Conservation (phyloP, 2,888 invertebrate genomes). For the Cerceris ruficornis region DNA sequence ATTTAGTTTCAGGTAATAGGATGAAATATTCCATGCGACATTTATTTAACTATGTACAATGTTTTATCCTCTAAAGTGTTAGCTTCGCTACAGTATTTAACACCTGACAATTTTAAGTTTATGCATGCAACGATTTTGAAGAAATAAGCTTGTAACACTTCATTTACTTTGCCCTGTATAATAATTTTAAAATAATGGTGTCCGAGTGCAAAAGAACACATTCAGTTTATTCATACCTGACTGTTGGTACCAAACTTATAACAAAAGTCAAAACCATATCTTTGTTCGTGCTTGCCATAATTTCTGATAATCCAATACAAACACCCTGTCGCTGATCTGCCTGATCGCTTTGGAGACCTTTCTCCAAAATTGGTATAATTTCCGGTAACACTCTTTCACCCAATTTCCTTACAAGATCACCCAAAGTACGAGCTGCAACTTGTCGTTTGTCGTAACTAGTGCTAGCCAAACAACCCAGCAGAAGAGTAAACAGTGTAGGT, state of each 20-base stretch:
- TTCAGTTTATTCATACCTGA: constrained; percentile 82
- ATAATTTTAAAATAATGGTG: too few species aligned
- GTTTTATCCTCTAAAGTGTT: too few species aligned
- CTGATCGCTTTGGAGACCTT: constrained; percentile 94
- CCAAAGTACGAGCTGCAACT: constrained; percentile 97
- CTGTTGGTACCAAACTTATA: constrained; percentile 94
- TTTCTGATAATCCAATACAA: constrained; percentile 98
- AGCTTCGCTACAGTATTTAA: too few species aligned
- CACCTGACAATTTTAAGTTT: too few species aligned
- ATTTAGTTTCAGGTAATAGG: too few species aligned
- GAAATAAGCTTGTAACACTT: too few species aligned
- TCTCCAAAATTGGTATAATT: constrained; percentile 98
- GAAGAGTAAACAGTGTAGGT: constrained; percentile 94
- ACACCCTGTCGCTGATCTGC: constrained; percentile 99
- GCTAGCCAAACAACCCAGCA: constrained; percentile 97
- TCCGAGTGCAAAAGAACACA: background rate
- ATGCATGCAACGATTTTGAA: too few species aligned
- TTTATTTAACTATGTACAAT: too few species aligned
- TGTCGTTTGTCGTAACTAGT: constrained; percentile 98
- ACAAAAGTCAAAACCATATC: constrained; percentile 97
- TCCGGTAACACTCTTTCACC: constrained; percentile 99
- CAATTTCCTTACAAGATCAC: constrained; percentile 97
- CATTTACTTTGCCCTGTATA: too few species aligned
- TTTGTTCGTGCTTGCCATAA: constrained; percentile 97
- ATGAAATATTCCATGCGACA: too few species aligned